Conservation (phyloP, 2,888 invertebrate genomes). For the Ceratothoa steindachneri region DNA sequence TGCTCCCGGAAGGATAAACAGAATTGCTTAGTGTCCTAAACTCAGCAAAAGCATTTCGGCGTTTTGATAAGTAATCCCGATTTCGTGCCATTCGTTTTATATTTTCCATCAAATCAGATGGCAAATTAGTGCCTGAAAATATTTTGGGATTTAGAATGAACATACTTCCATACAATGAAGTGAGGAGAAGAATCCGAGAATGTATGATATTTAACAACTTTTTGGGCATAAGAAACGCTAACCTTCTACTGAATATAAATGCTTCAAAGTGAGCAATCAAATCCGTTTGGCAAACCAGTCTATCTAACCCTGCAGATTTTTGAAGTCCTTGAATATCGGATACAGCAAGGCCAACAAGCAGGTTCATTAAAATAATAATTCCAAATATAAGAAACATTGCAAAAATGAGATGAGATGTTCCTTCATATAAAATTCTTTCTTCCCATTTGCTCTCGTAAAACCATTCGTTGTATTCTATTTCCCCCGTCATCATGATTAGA, state of each 20-base stretch:
- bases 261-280: conserved; percentile 76
- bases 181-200: conserved; percentile 27
- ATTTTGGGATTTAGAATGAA: conserved; percentile 29
- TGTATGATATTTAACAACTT: conserved; percentile 25
- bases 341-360: conserved; percentile 78
- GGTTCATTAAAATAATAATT: conserved; percentile 74
- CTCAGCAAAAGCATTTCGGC: conserved; percentile 42
- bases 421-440: conserved; percentile 60
- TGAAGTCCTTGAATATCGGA: conserved; percentile 62
- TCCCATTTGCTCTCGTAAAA: conserved; percentile 60
- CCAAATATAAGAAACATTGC: conserved; percentile 72
- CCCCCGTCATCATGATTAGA: conserved; percentile 84
- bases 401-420: conserved; percentile 72
- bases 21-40: conserved; percentile 38
- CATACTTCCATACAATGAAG: conserved; percentile 32
- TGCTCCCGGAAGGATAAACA: conserved; percentile 30
- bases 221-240: conserved; percentile 49
- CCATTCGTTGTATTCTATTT: conserved; percentile 70
- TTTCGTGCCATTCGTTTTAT: conserved; percentile 32
- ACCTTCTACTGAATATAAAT: conserved; percentile 66
- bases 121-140: conserved; percentile 24
- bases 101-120: conserved; percentile 32
- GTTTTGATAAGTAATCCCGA: conserved; percentile 30
- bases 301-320: conserved; percentile 65
- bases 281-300: conserved; percentile 75